phyloP scores from a whole-genome alignment of 2,113 vertebrate genomes.

The Megaleporinus macrocephalus region DNA sequence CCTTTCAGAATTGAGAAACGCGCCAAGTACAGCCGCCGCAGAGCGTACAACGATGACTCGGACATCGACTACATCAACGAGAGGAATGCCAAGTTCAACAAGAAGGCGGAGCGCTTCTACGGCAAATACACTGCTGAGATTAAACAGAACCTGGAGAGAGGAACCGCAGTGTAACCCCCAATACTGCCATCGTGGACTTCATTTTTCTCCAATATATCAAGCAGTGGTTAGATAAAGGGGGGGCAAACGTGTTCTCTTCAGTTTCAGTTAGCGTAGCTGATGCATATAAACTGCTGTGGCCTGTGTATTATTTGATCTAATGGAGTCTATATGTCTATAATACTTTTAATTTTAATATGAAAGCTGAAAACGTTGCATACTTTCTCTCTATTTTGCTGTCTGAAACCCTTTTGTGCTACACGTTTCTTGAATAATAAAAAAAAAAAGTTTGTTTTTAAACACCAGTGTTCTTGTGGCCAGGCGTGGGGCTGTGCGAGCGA shows the following conservation, averaged over 20 bases:
- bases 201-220: neutral
- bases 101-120: constrained; percentile 97
- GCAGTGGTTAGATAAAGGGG: neutral
- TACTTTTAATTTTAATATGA: neutral
- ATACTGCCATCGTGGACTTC: neutral
- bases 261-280: neutral
- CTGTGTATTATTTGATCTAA: neutral
- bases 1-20: constrained; percentile 90
- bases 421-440: neutral
- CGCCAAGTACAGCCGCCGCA: constrained; percentile 91
- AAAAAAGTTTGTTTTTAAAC: neutral
- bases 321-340: no score
- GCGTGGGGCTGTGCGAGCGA: constrained; percentile 44
- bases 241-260: neutral
- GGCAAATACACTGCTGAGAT: constrained; percentile 98
- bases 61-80: constrained; percentile 99
- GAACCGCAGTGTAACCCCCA: constrained; percentile 87
- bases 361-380: neutral
- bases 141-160: constrained; percentile 97
- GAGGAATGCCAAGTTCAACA: constrained; percentile 98
- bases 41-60: constrained; percentile 93
- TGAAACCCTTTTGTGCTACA: neutral
- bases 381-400: neutral
- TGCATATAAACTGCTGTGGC: neutral
- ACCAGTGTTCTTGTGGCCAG: neutral